phyloP scores from a whole-genome alignment of 2,797 vertebrate species.

The Oryzias dopingdopingensis region DNA sequence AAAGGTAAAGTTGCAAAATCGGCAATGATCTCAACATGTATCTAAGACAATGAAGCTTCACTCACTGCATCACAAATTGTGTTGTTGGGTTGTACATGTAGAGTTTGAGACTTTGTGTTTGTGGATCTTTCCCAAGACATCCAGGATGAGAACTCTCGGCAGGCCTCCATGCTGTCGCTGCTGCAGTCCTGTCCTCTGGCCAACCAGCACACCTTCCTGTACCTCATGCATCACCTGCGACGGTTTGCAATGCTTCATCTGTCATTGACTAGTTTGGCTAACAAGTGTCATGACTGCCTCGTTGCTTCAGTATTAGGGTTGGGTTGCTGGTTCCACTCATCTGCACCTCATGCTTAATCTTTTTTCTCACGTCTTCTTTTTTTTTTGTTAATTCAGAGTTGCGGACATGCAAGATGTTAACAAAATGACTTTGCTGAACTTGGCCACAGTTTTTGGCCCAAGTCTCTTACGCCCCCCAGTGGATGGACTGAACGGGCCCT shows the following conservation, averaged over 20 bases:
- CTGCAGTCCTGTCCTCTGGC: slow-evolving; percentile 67
- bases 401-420: slow-evolving; percentile 67
- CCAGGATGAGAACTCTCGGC: slow-evolving; percentile 51
- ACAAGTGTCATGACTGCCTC: background rate
- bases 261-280: background rate
- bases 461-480: slow-evolving; percentile 75
- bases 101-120: background rate
- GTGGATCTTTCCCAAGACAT: slow-evolving; percentile 50
- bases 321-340: background rate
- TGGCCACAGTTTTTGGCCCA: slow-evolving; percentile 81
- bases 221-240: slow-evolving; percentile 75
- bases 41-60: no score
- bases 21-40: no score
- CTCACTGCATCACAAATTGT: no score
- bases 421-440: slow-evolving; percentile 76
- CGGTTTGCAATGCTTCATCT: slow-evolving; percentile 48
- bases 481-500: slow-evolving; percentile 20
- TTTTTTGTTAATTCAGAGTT: slow-evolving; percentile 49
- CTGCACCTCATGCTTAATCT: background rate
- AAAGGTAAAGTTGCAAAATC: no score
- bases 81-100: no score
- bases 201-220: slow-evolving; percentile 77
- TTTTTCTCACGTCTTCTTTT: background rate
- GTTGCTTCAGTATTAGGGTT: background rate
- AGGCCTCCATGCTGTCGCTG: slow-evolving; percentile 61